Base-by-base conservation (phyloP, 2,113 vertebrate species). In the Cyphomyrus plagiostoma region DNA sequence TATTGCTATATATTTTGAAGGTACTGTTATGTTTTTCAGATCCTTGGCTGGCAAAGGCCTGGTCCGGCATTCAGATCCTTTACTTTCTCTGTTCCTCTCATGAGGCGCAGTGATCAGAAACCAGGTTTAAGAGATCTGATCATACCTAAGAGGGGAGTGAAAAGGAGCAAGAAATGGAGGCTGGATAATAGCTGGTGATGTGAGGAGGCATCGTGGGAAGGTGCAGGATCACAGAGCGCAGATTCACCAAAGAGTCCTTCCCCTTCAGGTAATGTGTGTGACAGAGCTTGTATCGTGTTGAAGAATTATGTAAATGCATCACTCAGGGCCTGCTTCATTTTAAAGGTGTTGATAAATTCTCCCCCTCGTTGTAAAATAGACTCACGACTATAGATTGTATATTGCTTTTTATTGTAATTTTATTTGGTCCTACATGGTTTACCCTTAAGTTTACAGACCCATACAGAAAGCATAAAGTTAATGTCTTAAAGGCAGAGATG, bases 21-120 rank as follows among this genome's bases (percentile, higher is more conserved):
- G 86, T 15, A 21, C 77, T 53, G 84, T 91, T 88, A 89, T 91
- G 90, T 90, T 90, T 88, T 91, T 92, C 62, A 89, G 92, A 92
- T 90, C 88, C 89, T 82, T 91, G 90, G 93, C 91, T 92, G 91
- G 53, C 91, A 93, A 92, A 91, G 86, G 56, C 48, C 87, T 90
- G 84, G 90, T 90, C 90, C 88, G 90, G 89, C 91, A 70, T 88
- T 52, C 92, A 92, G 86, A 92, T 82, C 86, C 92, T 92, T 92
- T 52, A 84, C 89, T 93, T 53, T 35, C 5, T 50, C 85, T 91
- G 92, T 88, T 92, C 90, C 90, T 91, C 86, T 92, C 90, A 88
- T 88, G 90, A 93, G 91, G 92, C 48, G 11, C 49, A 39, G 50
- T 11, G 49, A 19, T 7, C 58, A 58, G 21, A 35, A 49, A 23